Percentiles rank a stretch among this genome's conserved stretches.
Evolutionary conservation across 2,888 invertebrate genomes (phyloP).

Genomic region (Eremobia ochroleuca): DNA sequence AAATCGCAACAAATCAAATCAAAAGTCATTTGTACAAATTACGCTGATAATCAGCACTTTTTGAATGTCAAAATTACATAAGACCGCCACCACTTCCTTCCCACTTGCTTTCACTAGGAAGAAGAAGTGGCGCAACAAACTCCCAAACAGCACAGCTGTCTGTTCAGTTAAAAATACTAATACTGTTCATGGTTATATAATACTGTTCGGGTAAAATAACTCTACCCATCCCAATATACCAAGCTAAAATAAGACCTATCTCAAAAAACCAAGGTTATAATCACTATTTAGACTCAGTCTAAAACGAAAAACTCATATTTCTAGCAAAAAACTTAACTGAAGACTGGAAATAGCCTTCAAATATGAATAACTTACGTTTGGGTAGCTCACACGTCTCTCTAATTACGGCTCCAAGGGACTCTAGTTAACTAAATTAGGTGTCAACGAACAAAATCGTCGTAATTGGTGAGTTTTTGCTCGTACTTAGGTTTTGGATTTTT

Average conservation of each 20-base stretch:
- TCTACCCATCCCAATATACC: background rate
- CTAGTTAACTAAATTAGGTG: constrained; percentile 58
- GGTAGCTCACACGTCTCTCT: constrained; percentile 51
- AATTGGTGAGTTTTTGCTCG: constrained; percentile 26
- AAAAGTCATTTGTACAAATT: too few relatives aligned
- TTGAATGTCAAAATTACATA: too few relatives aligned
- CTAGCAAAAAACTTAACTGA: constrained; percentile 35
- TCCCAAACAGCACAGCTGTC: too few relatives aligned
- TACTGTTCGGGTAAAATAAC: too few relatives aligned
- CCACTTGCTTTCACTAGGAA: too few relatives aligned
- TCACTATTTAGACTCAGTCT: background rate
- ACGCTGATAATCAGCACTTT: too few relatives aligned
- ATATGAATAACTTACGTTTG: constrained; percentile 67
- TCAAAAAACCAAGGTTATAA: background rate
- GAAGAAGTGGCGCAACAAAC: too few relatives aligned
- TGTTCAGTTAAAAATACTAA: too few relatives aligned
- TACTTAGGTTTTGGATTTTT: background rate
- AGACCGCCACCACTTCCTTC: too few relatives aligned
- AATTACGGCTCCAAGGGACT: constrained; percentile 58
- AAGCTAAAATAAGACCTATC: background rate
- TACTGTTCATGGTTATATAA: too few relatives aligned
- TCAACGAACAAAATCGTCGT: constrained; percentile 26
- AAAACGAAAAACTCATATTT: constrained; percentile 8
- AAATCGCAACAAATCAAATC: too few relatives aligned
- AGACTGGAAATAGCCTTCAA: constrained; percentile 62